Percentiles rank a stretch among this genome's conserved stretches.
Conservation (phyloP, 2,888 invertebrate genomes). For the Eueremaeus valkanovi region DNA sequence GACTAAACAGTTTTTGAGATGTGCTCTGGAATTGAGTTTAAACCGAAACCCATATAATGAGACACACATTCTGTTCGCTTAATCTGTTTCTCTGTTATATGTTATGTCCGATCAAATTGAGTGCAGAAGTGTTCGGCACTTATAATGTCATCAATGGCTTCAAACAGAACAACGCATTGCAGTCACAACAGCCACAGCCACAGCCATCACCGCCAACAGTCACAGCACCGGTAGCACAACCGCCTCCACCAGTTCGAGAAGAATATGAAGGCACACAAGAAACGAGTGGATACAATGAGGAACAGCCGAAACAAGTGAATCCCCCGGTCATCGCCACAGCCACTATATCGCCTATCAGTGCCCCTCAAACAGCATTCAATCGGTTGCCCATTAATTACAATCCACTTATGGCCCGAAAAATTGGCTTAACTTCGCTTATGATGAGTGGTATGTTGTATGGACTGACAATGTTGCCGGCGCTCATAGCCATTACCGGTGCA, state of each 20-base stretch:
- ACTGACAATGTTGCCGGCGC: conserved; percentile 34
- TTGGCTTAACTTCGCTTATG: conserved; percentile 38
- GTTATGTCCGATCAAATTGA: neutral
- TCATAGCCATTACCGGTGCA: conserved; percentile 31
- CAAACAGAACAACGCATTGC: neutral
- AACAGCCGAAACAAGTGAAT: conserved; percentile 23
- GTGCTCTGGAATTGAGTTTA: neutral
- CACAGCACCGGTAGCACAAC: neutral
- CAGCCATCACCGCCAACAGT: neutral
- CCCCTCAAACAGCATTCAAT: conserved; percentile 12
- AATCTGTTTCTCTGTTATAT: neutral
- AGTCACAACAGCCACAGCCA: neutral
- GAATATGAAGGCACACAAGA: neutral
- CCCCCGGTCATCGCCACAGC: neutral
- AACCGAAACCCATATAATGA: neutral
- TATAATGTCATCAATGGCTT: conserved; percentile 26
- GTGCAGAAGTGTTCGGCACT: neutral
- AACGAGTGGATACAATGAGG: conserved; percentile 12
- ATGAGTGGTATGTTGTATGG: conserved; percentile 39
- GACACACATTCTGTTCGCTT: neutral
- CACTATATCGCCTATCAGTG: neutral
- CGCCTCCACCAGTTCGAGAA: neutral
- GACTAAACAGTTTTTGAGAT: neutral
- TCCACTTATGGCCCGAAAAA: conserved; percentile 38
- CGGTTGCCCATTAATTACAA: conserved; percentile 19